Evolutionary conservation across 2,888 invertebrate species (phyloP), one percentile per base, ranked within the genome.

Genomic region (Torymus texanus): DNA sequence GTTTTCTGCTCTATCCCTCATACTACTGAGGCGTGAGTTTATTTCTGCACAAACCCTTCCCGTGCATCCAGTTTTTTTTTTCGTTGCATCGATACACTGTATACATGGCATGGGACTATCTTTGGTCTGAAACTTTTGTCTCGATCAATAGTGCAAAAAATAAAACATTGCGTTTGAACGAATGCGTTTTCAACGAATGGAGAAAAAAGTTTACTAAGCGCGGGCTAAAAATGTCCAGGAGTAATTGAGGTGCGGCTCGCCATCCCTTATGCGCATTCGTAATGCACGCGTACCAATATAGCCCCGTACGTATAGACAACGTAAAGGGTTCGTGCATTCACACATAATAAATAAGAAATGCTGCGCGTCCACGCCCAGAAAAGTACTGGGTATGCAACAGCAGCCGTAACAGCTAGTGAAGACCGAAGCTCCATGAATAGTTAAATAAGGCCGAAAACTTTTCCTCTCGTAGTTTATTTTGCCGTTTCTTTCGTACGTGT

Each of bases 181-280:
- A 24, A 24, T 24, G 24, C 24, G 24, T 24, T 24, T 24, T 24
- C 24, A 24, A 24, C 24, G 24, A 3, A 24, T 2, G 3, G 18
- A 41, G 61, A 16, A 18, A 55, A 62, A 72, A 63, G 21, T 4
- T n/a, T 10, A 8, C 8, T 55, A 1, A 16, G 41, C 11, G 29
- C 5, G 1, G 21, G n/a, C 18, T 56, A 58, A 56, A 58, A 62
- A 74, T 51, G 21, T 14, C 8, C 21, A 58, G 21, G 13, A n/a
- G 29, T n/a, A 29, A n/a, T 51, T 18, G 21, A 2, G 24, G 56
- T 14, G 53, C 21, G 5, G 2, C 29, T 59, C 18, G 50, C 24
- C 24, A 24, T 58, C 29, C 11, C 14, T 62, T 73, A 63, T 78
- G 63, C 68, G 53, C 68, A 78, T 78, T 70, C 24, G 16, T 73